Percentiles rank a stretch among this genome's conserved stretches.
Conservation (phyloP, 2,113 vertebrate species). For the Hemiscyllium ocellatum region DNA sequence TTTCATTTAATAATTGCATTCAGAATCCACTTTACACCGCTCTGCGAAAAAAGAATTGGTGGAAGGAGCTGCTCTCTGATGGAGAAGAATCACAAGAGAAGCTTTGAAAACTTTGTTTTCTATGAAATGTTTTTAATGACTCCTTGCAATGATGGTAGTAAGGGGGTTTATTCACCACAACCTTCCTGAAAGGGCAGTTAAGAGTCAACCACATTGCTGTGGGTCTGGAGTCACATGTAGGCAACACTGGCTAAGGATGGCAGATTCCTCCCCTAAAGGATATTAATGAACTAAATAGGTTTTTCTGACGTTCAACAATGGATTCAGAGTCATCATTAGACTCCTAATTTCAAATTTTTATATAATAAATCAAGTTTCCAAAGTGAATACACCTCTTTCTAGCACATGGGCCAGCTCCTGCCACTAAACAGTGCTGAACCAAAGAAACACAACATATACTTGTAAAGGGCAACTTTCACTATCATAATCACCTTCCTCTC, state of each 20-base stretch:
- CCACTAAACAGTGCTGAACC: background rate
- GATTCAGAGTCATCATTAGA: too few species aligned
- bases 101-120: background rate
- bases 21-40: background rate
- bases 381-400: background rate
- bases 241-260: too few species aligned
- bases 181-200: background rate
- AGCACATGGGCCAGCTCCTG: background rate
- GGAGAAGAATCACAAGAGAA: background rate
- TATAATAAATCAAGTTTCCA: background rate
- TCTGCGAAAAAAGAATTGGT: background rate
- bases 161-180: background rate
- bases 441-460: background rate
- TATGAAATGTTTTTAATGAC: background rate
- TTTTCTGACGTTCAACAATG: too few species aligned
- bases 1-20: background rate
- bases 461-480: background rate
- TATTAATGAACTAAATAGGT: too few species aligned
- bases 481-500: background rate
- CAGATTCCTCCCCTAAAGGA: too few species aligned
- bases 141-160: background rate
- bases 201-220: too few species aligned
- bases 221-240: too few species aligned
- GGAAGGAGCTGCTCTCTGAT: background rate
- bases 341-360: too few species aligned